Evolutionary conservation across 2,888 invertebrate species (phyloP), one percentile per base, ranked within the genome.

Genomic region (Chouioia cunea): DNA sequence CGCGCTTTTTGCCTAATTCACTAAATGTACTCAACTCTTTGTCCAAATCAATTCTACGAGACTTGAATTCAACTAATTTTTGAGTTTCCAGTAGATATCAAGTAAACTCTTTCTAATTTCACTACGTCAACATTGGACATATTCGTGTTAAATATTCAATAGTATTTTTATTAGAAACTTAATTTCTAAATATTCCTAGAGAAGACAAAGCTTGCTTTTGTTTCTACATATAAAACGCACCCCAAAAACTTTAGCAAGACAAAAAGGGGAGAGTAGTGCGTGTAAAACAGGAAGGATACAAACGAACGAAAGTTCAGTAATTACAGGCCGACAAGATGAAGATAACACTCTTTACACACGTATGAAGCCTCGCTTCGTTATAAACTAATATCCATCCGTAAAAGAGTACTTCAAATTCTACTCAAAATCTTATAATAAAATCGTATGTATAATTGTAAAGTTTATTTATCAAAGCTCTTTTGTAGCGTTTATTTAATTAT

Each of bases 391-490:
- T 66, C 23, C 46, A 64, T 65, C 47, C 63, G 67, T 70, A 70
- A 70, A 73, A 70, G 67, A 65, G 46, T 65, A 62, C 4, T 60
- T 63, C 44, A 68, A 67, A 57, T 52, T 12, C 67, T 68, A 70
- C 57, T 65, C 65, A 57, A 71, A 73, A 50, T 70, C 54, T 56
- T 65, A 65, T 71, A 71, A 73, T 71, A 73, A 73, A 68, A 68
- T 71, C 56, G 73, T 63, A 62, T 71, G 68, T 71, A 73, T 71
- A 71, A 68, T 68, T 73, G 70, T 68, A 70, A 73, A 73, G 53
- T 68, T 71, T 71, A 16, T 71, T 71, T 73, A 73, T 73, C 71
- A 73, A 73, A 73, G 73, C 73, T 73, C 64, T 56, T 56, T 62
- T 63, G 52, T 66, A 57, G 59, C 67, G 12, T 47, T 60, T 43